Percentiles rank a stretch among this genome's conserved stretches.
These are phyloP conservation scores for Zelostemma sp. DNA, from an alignment of 1,140 invertebrate genomes.

Conservation along the genomic window DNA sequence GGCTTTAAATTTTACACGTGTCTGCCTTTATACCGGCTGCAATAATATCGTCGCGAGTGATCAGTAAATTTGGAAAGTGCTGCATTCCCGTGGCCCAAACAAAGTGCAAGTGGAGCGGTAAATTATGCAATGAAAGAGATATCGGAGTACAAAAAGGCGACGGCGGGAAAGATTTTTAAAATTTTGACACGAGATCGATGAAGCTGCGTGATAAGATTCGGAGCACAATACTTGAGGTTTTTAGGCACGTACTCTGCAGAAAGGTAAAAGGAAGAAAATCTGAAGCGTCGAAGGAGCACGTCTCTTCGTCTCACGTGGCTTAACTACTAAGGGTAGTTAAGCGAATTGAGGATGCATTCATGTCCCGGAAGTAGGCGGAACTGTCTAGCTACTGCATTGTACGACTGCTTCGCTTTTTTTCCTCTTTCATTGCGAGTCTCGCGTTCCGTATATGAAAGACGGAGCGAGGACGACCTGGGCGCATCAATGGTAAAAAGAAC, in stretches of 20 bases:
- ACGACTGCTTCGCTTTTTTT: conserved; percentile 42
- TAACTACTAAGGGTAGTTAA: conserved; percentile 55
- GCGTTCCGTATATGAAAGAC: conserved; percentile 25
- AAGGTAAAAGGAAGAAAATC: conserved; percentile 21
- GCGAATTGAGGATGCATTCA: conserved; percentile 59
- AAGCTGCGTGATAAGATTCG: neutral
- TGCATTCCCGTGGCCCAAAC: no score
- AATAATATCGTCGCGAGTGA: no score
- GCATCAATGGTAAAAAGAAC: conserved; percentile 52
- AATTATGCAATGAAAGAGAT: no score
- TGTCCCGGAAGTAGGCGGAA: conserved; percentile 64
- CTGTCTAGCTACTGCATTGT: conserved; percentile 56
- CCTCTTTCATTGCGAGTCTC: conserved; percentile 32
- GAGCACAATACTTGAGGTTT: neutral
- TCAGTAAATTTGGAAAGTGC: no score
- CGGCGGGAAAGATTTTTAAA: no score
- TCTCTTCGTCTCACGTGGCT: conserved; percentile 53
- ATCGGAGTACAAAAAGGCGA: no score
- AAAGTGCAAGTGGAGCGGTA: no score
- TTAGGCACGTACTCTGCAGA: neutral
- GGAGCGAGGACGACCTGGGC: conserved; percentile 33
- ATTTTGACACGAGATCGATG: neutral
- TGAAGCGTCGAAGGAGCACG: conserved; percentile 48
- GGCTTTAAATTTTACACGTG: no score
- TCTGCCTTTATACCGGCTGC: no score